Conservation (phyloP, 2,113 vertebrate genomes). For the Pygoscelis antarcticus region DNA sequence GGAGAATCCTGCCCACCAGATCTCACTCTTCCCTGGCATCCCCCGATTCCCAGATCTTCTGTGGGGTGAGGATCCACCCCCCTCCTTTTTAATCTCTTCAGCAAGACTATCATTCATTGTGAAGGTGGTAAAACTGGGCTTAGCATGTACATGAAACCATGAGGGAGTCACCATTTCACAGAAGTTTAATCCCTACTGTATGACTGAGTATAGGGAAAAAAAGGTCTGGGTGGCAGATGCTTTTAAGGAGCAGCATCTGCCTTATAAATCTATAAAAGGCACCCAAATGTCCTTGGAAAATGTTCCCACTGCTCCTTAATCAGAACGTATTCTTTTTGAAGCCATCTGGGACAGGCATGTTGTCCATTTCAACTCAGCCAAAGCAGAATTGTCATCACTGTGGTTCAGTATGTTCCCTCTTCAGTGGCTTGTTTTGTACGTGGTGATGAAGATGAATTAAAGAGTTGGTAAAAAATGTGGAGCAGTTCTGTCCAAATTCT, state of each 20-base stretch:
- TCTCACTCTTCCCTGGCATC: not conserved
- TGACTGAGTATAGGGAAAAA: not conserved
- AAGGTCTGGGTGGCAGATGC: conserved; percentile 53
- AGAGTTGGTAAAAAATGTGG: not conserved
- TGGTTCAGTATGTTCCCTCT: conserved; percentile 23
- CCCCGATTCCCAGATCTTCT: not conserved
- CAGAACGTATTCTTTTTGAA: conserved; percentile 59
- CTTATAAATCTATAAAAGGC: conserved; percentile 66
- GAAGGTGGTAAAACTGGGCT: not conserved
- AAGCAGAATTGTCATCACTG: conserved; percentile 22
- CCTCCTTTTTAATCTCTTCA: not conserved
- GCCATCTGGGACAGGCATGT: conserved; percentile 63
- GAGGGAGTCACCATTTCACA: not conserved
- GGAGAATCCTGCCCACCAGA: not conserved
- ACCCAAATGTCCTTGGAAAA: conserved; percentile 70
- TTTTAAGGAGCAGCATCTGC: conserved; percentile 58
- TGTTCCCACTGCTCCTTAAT: conserved; percentile 67
- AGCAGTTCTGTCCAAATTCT: not conserved
- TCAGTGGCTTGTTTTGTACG: conserved; percentile 19
- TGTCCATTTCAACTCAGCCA: conserved; percentile 47
- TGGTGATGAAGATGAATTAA: not conserved
- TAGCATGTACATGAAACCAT: not conserved
- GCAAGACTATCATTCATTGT: not conserved
- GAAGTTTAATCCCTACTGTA: not conserved
- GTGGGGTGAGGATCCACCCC: not conserved